Evolutionary conservation across 2,888 invertebrate species (phyloP).

Genomic region (Tiliacea aurago): DNA sequence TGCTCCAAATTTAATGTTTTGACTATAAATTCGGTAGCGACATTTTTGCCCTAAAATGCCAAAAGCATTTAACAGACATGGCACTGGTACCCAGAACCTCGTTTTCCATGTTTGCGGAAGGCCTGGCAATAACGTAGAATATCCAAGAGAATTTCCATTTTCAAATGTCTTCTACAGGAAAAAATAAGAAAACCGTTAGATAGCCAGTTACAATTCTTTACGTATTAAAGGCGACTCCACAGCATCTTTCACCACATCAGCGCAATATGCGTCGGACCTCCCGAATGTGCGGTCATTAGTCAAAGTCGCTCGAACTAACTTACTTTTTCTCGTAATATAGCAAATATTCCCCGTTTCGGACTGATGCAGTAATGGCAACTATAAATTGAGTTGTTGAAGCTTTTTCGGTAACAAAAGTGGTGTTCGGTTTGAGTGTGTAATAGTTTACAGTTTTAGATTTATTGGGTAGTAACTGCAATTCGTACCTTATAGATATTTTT

Average conservation of each 20-base stretch:
- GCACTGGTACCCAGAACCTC: too few relatives aligned
- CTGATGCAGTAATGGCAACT: conserved; percentile 56
- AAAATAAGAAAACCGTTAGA: background rate
- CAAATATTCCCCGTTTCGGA: conserved; percentile 70
- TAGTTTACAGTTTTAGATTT: background rate
- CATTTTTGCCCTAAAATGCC: too few relatives aligned
- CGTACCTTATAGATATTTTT: background rate
- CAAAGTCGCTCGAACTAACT: conserved; percentile 81
- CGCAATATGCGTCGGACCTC: conserved; percentile 86
- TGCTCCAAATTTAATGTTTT: too few relatives aligned
- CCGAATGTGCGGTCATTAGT: conserved; percentile 86
- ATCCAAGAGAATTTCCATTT: too few relatives aligned
- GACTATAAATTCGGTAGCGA: too few relatives aligned
- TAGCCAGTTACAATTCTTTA: too few relatives aligned
- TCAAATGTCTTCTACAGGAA: background rate
- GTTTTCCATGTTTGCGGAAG: too few relatives aligned
- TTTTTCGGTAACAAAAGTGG: conserved; percentile 28
- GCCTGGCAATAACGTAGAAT: too few relatives aligned
- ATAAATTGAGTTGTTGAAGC: conserved; percentile 51
- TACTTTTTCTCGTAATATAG: conserved; percentile 78
- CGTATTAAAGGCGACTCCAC: conserved; percentile 58
- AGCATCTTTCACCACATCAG: conserved; percentile 62
- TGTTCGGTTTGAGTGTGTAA: background rate
- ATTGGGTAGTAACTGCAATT: background rate
- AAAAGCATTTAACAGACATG: too few relatives aligned